Conservation (phyloP, 2,888 invertebrate genomes). For the Thecocarcelia acutangulata region DNA sequence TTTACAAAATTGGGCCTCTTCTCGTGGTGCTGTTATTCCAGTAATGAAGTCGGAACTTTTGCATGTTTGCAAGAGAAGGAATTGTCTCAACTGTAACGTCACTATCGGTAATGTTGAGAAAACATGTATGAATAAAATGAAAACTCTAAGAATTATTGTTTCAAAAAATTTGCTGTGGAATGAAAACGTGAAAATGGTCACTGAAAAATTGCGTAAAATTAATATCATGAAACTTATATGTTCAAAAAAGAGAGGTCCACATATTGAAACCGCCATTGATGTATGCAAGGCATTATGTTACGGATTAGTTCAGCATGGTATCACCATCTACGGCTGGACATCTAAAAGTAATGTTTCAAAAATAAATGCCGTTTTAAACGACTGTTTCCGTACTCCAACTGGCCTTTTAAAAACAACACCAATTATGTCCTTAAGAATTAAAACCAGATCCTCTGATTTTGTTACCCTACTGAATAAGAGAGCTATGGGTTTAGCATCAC, state of each 20-base stretch:
- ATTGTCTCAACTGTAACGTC: background rate
- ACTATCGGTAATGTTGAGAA: background rate
- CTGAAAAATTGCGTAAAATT: constrained; percentile 24
- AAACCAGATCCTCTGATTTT: constrained; percentile 14
- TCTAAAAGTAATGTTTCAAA: constrained; percentile 16
- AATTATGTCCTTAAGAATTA: constrained; percentile 14
- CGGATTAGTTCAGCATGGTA: constrained; percentile 36
- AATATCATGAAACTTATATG: constrained; percentile 47
- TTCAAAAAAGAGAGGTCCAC: constrained; percentile 43
- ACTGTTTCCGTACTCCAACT: constrained; percentile 69
- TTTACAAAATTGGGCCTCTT: background rate
- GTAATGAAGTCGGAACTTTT: constrained; percentile 16
- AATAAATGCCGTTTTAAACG: constrained; percentile 58
- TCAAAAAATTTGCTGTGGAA: constrained; percentile 26
- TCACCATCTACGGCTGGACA: constrained; percentile 46
- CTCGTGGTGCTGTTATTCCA: constrained; percentile 11
- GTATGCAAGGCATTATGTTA: constrained; percentile 36
- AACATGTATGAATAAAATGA: constrained; percentile 8
- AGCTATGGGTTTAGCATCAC: constrained; percentile 6
- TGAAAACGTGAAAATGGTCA: constrained; percentile 1
- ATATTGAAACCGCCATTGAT: constrained; percentile 43
- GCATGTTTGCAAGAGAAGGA: constrained; percentile 33
- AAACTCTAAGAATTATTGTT: constrained; percentile 14
- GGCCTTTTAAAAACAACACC: constrained; percentile 45
- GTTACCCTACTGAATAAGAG: constrained; percentile 3